phyloP scores from a whole-genome alignment of 1,140 invertebrate species.

The Drosophila willistoni region DNA sequence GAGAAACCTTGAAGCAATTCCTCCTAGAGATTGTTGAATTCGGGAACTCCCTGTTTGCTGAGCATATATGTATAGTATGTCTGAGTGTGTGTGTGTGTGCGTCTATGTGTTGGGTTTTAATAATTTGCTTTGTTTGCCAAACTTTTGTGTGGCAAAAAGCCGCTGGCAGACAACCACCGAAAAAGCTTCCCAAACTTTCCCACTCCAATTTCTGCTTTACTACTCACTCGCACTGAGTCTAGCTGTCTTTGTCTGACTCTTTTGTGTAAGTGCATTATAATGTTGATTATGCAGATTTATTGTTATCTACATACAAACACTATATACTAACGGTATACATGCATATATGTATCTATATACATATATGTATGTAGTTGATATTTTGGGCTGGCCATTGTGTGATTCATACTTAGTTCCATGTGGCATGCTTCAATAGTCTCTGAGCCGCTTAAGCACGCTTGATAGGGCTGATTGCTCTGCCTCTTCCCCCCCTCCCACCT shows the following conservation, averaged over 20 bases:
- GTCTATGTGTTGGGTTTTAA: constrained; percentile 38
- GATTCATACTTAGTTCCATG: constrained; percentile 58
- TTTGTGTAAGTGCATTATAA: constrained; percentile 68
- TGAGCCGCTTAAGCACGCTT: constrained; percentile 69
- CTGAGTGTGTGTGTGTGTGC: constrained; percentile 1
- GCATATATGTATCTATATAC: constrained; percentile 20
- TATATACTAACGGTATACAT: constrained; percentile 24
- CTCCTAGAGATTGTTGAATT: neutral
- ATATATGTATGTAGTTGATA: constrained; percentile 14
- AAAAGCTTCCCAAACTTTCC: neutral
- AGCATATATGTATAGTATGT: neutral
- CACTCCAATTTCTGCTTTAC: neutral
- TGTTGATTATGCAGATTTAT: constrained; percentile 71
- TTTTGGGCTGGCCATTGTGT: constrained; percentile 45
- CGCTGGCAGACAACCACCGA: constrained; percentile 49
- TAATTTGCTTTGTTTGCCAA: constrained; percentile 71
- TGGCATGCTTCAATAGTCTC: constrained; percentile 62
- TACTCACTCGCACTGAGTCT: neutral
- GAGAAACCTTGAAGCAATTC: neutral
- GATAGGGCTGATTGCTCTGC: constrained; percentile 40
- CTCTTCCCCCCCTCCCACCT: neutral
- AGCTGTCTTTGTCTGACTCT: neutral
- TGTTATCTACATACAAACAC: constrained; percentile 57
- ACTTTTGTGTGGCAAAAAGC: constrained; percentile 55
- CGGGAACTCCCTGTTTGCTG: neutral